These are phyloP conservation scores for Podarcis siculus DNA, from an alignment of 2,797 vertebrate species.

Conservation along the genomic window DNA sequence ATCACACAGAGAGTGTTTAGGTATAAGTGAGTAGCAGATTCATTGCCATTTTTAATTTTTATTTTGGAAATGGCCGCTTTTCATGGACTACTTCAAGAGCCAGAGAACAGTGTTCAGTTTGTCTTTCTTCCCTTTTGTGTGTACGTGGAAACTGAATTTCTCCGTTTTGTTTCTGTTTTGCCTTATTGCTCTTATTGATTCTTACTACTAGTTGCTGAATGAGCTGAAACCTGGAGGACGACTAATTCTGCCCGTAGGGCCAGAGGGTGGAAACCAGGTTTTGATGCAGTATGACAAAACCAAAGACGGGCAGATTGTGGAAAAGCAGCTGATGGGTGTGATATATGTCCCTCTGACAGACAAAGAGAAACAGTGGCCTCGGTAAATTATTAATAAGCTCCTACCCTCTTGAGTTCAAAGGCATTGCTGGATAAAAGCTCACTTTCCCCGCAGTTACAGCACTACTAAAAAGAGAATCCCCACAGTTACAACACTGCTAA, in stretches of 20 bases:
- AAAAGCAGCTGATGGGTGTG: slow-evolving; percentile 90
- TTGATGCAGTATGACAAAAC: slow-evolving; percentile 92
- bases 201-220: slow-evolving; percentile 82
- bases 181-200: fast-evolving
- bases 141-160: neutral
- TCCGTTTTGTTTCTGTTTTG: fast-evolving
- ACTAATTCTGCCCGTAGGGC: slow-evolving; percentile 88
- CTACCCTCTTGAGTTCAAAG: neutral
- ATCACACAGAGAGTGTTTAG: neutral
- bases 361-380: slow-evolving; percentile 87
- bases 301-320: slow-evolving; percentile 84
- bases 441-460: slow-evolving; percentile 30
- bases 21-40: neutral
- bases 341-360: slow-evolving; percentile 93
- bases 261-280: slow-evolving; percentile 86
- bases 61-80: neutral
- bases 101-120: neutral
- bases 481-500: slow-evolving; percentile 29
- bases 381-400: slow-evolving; percentile 74
- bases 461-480: slow-evolving; percentile 7
- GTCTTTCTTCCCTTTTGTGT: neutral
- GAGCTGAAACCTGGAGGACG: slow-evolving; percentile 91
- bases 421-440: slow-evolving; percentile 3
- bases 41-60: neutral
- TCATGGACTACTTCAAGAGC: neutral